These are phyloP conservation scores for Pandemis cinnamomeana DNA, from an alignment of 2,888 invertebrate species.

Conservation along the genomic window DNA sequence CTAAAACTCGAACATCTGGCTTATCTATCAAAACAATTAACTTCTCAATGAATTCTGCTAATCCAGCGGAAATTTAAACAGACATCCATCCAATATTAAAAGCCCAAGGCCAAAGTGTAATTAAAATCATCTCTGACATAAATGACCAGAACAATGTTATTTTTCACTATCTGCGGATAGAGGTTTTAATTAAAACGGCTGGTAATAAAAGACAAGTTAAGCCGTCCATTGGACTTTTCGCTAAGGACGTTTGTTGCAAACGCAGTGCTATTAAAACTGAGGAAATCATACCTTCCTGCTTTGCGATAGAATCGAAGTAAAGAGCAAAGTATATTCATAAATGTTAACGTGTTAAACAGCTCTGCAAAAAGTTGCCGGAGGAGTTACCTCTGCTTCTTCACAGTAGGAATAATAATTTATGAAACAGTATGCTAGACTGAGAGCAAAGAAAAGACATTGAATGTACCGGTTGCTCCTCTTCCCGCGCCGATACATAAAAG, in stretches of 20 bases:
- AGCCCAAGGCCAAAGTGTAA: slow-evolving; percentile 11
- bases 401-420: background rate
- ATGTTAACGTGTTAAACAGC: slow-evolving; percentile 35
- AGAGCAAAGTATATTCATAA: slow-evolving; percentile 16
- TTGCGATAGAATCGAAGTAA: slow-evolving; percentile 3
- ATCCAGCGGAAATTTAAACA: too few relatives aligned
- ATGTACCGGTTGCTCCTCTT: too few relatives aligned
- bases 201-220: slow-evolving; percentile 33
- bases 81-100: too few relatives aligned
- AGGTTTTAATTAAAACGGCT: slow-evolving; percentile 26
- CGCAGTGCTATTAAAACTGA: background rate
- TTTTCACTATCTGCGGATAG: slow-evolving; percentile 17
- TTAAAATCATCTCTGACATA: slow-evolving; percentile 17
- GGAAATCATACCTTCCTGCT: background rate
- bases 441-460: too few relatives aligned
- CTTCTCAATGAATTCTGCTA: too few relatives aligned
- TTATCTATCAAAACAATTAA: too few relatives aligned
- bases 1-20: too few relatives aligned
- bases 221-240: slow-evolving; percentile 26
- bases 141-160: slow-evolving; percentile 22
- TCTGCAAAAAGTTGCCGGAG: slow-evolving; percentile 25
- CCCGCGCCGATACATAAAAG: too few relatives aligned
- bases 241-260: background rate
- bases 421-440: background rate
- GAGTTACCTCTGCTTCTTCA: slow-evolving; percentile 26